Evolutionary conservation across 2,888 invertebrate species (phyloP), one percentile per base, ranked within the genome.

Genomic region (Eupeodes latifasciatus): DNA sequence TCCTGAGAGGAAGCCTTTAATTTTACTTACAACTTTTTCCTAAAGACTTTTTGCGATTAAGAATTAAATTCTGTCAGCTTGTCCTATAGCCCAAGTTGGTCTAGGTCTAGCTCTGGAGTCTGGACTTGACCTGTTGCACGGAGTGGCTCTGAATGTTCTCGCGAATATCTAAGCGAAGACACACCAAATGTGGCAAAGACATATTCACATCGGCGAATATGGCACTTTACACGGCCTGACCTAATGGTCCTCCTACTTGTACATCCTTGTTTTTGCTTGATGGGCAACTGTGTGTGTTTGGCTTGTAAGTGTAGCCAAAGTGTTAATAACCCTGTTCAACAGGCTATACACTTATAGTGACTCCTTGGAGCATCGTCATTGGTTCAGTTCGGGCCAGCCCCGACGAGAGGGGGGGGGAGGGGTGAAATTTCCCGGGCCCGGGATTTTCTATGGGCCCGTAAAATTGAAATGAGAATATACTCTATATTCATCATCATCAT

Each of bases 311-410:
- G 78, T 76, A 61, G 75, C 75, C 74, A 79, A 81, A 86, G 82
- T 83, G 79, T 86, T 86, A 86, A 86, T 86, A 86, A 82, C 79
- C 78, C 79, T 71, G 75, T 79, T 82, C 75, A 80, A 57, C 59
- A 72, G 79, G 79, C 83, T 64, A 85, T 61, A 76, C 19, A 19
- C 19, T 19, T 19, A 19, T 19, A 81, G 55, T 80, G 62, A 76
- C 51, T 76, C 69, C 62, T 75, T 71, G 47, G 57, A 72, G 27
- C 53, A 69, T 53, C 51, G 62, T 57, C 80, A 40, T 36, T 72
- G 71, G 57, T 69, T 71, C 47, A 66, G 47, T 27, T 61, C n/a
- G 27, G 49, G n/a, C 53, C n/a, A n/a, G n/a, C n/a, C n/a, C n/a
- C n/a, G n/a, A n/a, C n/a, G n/a, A n/a, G n/a, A n/a, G n/a, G n/a